Percentiles rank a stretch among this genome's conserved stretches.
Evolutionary conservation across 2,113 vertebrate genomes (phyloP).

Genomic region (Lepidiolamprologus cunningtoni): DNA sequence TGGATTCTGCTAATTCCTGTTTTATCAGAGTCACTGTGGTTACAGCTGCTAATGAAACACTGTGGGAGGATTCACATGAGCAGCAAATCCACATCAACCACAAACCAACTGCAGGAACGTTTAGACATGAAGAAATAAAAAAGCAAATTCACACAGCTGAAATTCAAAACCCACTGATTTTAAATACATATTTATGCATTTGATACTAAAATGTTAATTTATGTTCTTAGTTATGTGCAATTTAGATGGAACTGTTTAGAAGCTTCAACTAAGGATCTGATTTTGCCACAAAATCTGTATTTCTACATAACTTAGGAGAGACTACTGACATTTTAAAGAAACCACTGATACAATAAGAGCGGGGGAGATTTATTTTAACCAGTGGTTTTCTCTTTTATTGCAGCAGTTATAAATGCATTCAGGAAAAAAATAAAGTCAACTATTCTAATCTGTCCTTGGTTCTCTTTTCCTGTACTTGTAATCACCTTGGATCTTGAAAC

Average conservation of each 20-base stretch:
- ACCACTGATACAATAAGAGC: background rate
- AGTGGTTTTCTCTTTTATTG: background rate
- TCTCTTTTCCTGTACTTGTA: background rate
- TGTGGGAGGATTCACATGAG: background rate
- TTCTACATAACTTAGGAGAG: background rate
- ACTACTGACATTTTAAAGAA: background rate
- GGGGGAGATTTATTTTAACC: fast-evolving
- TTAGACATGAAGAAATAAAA: fast-evolving
- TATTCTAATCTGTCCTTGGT: background rate
- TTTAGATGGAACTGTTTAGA: background rate
- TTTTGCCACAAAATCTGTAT: fast-evolving
- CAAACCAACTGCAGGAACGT: background rate
- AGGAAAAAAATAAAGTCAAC: background rate
- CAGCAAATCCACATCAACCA: background rate
- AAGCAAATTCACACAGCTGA: fast-evolving
- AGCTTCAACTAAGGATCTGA: background rate
- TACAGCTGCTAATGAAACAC: background rate
- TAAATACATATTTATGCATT: background rate
- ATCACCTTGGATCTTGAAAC: fast-evolving
- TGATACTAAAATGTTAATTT: background rate
- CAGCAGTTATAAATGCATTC: background rate
- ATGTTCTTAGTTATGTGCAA: background rate
- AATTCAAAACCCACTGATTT: background rate
- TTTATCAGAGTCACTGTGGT: background rate
- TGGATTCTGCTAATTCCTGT: too few relatives aligned